These are phyloP conservation scores for Orius insidiosus DNA, from an alignment of 1,140 invertebrate species.

Conservation along the genomic window DNA sequence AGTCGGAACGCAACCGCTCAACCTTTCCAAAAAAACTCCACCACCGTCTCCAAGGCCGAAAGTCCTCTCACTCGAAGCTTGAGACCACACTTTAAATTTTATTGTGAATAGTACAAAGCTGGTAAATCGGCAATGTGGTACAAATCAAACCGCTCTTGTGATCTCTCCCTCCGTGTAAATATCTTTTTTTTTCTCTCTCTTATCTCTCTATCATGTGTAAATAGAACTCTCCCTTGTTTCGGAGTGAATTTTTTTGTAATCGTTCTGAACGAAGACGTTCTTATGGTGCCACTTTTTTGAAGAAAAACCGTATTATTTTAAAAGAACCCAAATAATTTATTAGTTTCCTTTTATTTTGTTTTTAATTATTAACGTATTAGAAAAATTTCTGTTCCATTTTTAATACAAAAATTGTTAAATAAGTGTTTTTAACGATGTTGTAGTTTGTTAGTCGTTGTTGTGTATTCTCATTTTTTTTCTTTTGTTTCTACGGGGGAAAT, in stretches of 20 bases:
- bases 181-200: conserved; percentile 1
- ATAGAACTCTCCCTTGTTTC: conserved; percentile 1
- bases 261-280: conserved; percentile 21
- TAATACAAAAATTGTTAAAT: conserved; percentile 8
- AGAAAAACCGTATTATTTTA: conserved; percentile 31
- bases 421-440: conserved; percentile 11
- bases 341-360: conserved; percentile 23
- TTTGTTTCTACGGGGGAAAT: conserved; percentile 11
- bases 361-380: background rate
- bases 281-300: conserved; percentile 27
- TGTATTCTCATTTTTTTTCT: too few relatives aligned
- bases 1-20: conserved; percentile 66
- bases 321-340: conserved; percentile 45
- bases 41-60: conserved; percentile 46
- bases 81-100: conserved; percentile 20
- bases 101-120: conserved; percentile 22
- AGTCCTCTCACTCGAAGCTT: conserved; percentile 38
- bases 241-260: conserved; percentile 20
- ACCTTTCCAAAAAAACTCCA: conserved; percentile 74
- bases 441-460: conserved; percentile 9
- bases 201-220: background rate
- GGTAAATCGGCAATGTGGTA: conserved; percentile 18
- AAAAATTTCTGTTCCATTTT: conserved; percentile 8
- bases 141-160: conserved; percentile 21
- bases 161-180: conserved; percentile 19